phyloP scores from a whole-genome alignment of 2,113 vertebrate genomes.

The Melanerpes aurifrons region DNA sequence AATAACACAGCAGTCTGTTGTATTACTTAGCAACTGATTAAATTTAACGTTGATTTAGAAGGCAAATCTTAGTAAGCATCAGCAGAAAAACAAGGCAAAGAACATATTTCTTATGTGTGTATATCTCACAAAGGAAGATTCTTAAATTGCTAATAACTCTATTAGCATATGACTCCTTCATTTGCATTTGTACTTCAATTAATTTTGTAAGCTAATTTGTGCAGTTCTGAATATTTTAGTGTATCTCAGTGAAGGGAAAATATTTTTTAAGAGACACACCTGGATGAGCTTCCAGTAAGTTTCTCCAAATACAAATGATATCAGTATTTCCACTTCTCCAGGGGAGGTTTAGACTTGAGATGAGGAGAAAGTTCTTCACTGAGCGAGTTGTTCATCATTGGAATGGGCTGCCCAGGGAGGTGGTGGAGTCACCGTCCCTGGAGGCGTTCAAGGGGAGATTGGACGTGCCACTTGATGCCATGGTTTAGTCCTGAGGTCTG shows the following conservation, averaged over 20 bases:
- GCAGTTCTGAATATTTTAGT: not conserved
- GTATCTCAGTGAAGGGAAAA: not conserved
- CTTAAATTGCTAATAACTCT: slow-evolving; percentile 30
- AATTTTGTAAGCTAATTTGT: slow-evolving; percentile 48
- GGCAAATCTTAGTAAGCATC: not conserved
- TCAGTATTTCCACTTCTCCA: not conserved
- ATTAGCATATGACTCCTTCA: not conserved
- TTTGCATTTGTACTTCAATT: slow-evolving; percentile 42
- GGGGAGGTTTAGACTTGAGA: too few species aligned
- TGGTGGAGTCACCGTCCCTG: too few species aligned
- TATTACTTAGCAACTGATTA: slow-evolving; percentile 5
- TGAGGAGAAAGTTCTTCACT: too few species aligned
- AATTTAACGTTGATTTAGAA: not conserved
- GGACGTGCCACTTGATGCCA: too few species aligned
- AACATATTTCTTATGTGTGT: not conserved
- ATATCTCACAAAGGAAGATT: not conserved
- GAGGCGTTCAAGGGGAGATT: too few species aligned
- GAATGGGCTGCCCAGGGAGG: too few species aligned
- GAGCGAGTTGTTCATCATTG: too few species aligned
- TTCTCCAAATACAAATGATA: not conserved
- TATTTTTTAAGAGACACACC: not conserved
- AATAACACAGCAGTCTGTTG: not conserved
- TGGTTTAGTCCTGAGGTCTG: too few species aligned
- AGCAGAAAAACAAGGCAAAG: not conserved
- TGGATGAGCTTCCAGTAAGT: not conserved